Evolutionary conservation across 1,140 invertebrate genomes (phyloP).

Genomic region (Himalopsyche phryganea): DNA sequence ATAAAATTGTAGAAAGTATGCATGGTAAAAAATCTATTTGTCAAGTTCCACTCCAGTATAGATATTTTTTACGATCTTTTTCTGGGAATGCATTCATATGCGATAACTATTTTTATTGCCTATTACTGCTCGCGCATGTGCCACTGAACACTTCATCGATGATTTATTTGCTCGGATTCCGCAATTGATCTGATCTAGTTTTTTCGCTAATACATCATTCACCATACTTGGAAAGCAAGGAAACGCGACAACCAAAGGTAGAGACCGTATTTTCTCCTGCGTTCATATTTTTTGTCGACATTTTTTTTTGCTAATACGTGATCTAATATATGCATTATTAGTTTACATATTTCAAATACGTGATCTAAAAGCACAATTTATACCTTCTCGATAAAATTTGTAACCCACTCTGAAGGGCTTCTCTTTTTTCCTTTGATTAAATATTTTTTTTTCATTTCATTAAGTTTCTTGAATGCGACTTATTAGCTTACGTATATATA

Average conservation of each 20-base stretch:
- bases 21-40: neutral
- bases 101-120: constrained; percentile 10
- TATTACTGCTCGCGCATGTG: neutral
- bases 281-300: no score
- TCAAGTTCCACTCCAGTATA: neutral
- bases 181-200: constrained; percentile 21
- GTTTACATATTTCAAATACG: no score
- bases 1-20: no score
- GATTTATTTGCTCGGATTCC: constrained; percentile 32
- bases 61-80: neutral
- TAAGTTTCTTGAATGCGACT: no score
- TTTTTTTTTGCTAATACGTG: no score
- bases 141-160: constrained; percentile 24
- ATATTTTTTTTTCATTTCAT: no score
- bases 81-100: neutral
- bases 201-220: constrained; percentile 1
- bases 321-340: no score
- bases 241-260: neutral
- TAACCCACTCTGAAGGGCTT: no score
- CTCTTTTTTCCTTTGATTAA: no score
- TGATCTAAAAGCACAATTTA: no score
- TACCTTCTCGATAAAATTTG: no score
- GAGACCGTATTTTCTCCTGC: neutral
- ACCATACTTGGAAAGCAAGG: neutral
- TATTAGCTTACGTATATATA: no score